phyloP scores from a whole-genome alignment of 2,113 vertebrate species.

The Dinomys branickii region DNA sequence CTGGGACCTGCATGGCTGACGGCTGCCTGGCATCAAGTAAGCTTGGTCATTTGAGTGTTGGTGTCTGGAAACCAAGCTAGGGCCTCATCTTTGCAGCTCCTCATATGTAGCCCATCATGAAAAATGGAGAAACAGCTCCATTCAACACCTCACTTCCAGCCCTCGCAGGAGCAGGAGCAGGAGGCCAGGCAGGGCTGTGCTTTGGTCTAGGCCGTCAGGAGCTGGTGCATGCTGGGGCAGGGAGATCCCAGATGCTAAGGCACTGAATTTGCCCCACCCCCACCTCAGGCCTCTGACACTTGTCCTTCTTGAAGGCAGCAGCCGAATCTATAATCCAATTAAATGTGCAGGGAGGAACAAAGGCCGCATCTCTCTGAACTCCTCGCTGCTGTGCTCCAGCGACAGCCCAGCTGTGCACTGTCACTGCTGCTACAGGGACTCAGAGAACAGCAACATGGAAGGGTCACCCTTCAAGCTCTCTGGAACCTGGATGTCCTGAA shows the following conservation, averaged over 20 bases:
- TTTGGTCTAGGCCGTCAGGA: not conserved
- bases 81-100: not conserved
- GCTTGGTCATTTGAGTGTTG: not conserved
- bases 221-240: too few relatives aligned
- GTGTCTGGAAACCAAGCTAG: not conserved
- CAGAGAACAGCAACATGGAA: rapidly evolving
- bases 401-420: not conserved
- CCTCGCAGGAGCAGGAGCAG: too few relatives aligned
- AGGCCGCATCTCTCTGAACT: not conserved
- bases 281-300: not conserved
- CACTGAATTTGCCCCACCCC: not conserved
- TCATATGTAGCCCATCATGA: not conserved
- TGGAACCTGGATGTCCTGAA: not conserved
- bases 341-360: not conserved
- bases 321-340: not conserved
- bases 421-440: not conserved
- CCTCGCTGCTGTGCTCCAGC: not conserved
- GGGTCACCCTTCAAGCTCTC: rapidly evolving
- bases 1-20: too few relatives aligned
- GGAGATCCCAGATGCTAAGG: not conserved
- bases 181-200: not conserved
- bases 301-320: not conserved
- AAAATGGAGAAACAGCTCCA: not conserved
- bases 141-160: not conserved
- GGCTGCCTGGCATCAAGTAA: not conserved